Conservation (phyloP, 92 coral and sea anemone species). For the Epizoanthus illoricatus region DNA sequence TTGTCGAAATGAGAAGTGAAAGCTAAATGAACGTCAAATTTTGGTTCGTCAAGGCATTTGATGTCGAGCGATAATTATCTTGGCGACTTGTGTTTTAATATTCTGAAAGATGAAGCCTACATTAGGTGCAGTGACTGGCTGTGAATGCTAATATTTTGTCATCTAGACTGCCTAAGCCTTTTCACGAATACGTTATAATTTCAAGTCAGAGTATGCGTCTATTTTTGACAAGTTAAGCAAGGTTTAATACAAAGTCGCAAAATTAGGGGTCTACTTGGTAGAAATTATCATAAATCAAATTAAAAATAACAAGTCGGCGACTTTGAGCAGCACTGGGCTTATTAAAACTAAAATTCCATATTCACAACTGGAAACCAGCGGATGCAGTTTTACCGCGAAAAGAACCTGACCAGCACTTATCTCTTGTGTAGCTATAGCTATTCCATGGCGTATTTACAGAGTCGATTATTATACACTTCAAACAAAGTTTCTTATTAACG, state of each 20-base stretch:
- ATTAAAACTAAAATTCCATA: constrained; percentile 36
- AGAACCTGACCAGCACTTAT: background rate
- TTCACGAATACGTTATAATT: constrained; percentile 12
- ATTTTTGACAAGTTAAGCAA: constrained; percentile 36
- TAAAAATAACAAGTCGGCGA: constrained; percentile 64
- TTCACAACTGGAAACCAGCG: constrained; percentile 19
- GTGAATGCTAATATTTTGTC: background rate
- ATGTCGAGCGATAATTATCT: background rate
- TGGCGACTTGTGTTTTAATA: background rate
- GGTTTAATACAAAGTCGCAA: constrained; percentile 7
- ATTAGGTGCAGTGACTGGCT: background rate
- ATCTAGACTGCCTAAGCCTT: background rate
- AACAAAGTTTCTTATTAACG: background rate
- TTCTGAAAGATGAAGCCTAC: background rate
- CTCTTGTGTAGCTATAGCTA: background rate
- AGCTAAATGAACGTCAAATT: constrained; percentile 8
- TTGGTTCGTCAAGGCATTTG: background rate
- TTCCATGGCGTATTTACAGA: background rate
- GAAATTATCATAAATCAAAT: constrained; percentile 74
- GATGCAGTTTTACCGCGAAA: constrained; percentile 2
- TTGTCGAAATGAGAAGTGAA: constrained; percentile 2
- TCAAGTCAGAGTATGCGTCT: background rate
- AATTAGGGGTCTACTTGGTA: constrained; percentile 33
- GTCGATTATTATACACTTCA: constrained; percentile 11
- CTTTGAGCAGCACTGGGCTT: constrained; percentile 53